Conservation (phyloP, 2,797 vertebrate species). For the Danio tinwini region DNA sequence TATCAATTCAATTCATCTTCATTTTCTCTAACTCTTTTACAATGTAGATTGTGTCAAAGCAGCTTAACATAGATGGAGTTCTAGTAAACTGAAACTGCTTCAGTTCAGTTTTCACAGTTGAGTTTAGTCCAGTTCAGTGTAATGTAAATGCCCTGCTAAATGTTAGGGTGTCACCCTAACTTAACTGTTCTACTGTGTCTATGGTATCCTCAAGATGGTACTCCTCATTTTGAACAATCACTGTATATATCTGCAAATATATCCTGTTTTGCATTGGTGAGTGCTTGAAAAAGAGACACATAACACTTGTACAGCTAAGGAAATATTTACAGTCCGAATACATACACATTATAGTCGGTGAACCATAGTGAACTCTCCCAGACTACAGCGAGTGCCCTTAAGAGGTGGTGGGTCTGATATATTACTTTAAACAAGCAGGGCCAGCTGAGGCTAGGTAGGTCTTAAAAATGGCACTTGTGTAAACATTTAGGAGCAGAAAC, state of each 20-base stretch:
- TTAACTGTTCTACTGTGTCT: conserved; percentile 4
- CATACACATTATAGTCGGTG: conserved; percentile 61
- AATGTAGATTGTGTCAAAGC: too few species aligned
- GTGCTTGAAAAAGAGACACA: conserved; percentile 63
- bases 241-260: conserved; percentile 51
- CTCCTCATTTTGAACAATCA: conserved; percentile 23
- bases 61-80: too few species aligned
- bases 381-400: conserved; percentile 58
- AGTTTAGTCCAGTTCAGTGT: too few species aligned
- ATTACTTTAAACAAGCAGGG: conserved; percentile 73
- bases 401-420: conserved; percentile 71
- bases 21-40: too few species aligned
- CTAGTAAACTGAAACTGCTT: too few species aligned
- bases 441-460: conserved; percentile 64
- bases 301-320: conserved; percentile 72
- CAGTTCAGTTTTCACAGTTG: too few species aligned
- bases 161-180: too few species aligned
- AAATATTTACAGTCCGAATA: conserved; percentile 80
- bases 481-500: conserved; percentile 48
- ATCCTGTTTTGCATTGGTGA: conserved; percentile 32
- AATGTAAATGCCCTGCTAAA: too few species aligned
- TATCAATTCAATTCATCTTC: too few species aligned
- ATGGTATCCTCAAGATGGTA: conserved; percentile 40
- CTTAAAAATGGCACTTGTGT: conserved; percentile 63
- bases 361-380: conserved; percentile 55